phyloP scores from a whole-genome alignment of 2,797 vertebrate genomes.

The Poecilia velifera region DNA sequence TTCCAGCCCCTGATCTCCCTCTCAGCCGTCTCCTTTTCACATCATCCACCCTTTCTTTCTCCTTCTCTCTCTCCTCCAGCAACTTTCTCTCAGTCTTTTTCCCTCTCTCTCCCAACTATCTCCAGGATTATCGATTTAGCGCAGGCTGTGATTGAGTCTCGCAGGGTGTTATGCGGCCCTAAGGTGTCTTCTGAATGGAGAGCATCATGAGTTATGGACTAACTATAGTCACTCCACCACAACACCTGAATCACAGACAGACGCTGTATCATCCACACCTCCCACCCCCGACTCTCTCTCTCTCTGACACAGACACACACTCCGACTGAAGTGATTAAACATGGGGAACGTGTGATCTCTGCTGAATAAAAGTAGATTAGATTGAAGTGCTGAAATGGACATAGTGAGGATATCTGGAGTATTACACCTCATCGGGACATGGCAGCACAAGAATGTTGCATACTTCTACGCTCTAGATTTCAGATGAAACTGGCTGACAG shows the following conservation, averaged over 20 bases:
- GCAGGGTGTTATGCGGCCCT: slow-evolving; percentile 78
- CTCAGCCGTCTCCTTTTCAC: slow-evolving; percentile 30
- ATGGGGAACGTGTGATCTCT: slow-evolving; percentile 14
- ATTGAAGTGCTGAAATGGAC: slow-evolving; percentile 3
- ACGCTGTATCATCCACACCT: slow-evolving; percentile 25
- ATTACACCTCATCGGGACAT: background rate
- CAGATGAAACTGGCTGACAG: background rate
- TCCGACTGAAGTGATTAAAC: slow-evolving; percentile 10
- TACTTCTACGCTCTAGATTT: background rate
- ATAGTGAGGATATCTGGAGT: background rate
- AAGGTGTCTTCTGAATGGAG: slow-evolving; percentile 81
- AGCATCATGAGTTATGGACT: slow-evolving; percentile 83
- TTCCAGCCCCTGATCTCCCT: slow-evolving; percentile 46
- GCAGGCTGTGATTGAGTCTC: slow-evolving; percentile 84
- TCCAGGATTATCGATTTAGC: slow-evolving; percentile 82
- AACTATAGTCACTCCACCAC: slow-evolving; percentile 76
- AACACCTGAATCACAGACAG: slow-evolving; percentile 71
- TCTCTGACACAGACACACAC: slow-evolving; percentile 22
- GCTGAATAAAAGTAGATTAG: slow-evolving; percentile 15
- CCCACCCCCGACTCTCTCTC: slow-evolving; percentile 4
- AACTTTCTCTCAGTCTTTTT: slow-evolving; percentile 58
- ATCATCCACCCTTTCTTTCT: slow-evolving; percentile 19
- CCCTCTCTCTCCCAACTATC: slow-evolving; percentile 70
- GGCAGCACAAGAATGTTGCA: background rate
- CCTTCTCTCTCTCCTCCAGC: slow-evolving; percentile 52